Conservation (phyloP, 64 coral and sea anemone genomes). For the Montipora foliosa region DNA sequence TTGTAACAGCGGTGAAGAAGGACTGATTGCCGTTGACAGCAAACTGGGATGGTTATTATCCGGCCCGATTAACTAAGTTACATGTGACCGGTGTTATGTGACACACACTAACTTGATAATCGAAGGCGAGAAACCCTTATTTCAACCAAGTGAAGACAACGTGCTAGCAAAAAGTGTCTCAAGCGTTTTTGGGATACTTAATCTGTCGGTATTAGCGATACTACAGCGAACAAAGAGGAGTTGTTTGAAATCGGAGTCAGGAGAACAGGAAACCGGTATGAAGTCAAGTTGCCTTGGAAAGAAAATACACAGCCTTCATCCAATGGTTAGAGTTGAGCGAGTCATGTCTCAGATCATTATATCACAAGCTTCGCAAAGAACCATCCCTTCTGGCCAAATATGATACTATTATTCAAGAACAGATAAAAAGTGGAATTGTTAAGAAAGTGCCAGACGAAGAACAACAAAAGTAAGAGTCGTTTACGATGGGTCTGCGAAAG, state of each 20-base stretch:
- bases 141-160: constrained; percentile 9
- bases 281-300: constrained; percentile 28
- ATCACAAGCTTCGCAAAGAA: background rate
- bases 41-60: constrained; percentile 49
- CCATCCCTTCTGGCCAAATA: background rate
- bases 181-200: constrained; percentile 45
- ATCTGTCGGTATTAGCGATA: constrained; percentile 3
- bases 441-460: background rate
- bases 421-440: constrained; percentile 7
- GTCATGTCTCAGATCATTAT: background rate
- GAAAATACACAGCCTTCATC: background rate
- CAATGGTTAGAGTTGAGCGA: background rate
- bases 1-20: background rate
- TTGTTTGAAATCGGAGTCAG: constrained; percentile 34
- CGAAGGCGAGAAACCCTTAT: background rate
- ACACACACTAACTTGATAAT: constrained; percentile 49
- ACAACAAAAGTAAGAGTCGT: too few species aligned
- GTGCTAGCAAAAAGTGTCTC: background rate
- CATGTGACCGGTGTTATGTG: background rate
- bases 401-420: constrained; percentile 35
- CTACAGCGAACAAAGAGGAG: background rate
- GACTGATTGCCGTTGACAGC: constrained; percentile 2
- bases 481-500: too few species aligned
- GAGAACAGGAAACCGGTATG: background rate
- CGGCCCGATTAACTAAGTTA: background rate